Base-by-base conservation (phyloP, 2,797 vertebrate genomes). In the Argya squamiceps region DNA sequence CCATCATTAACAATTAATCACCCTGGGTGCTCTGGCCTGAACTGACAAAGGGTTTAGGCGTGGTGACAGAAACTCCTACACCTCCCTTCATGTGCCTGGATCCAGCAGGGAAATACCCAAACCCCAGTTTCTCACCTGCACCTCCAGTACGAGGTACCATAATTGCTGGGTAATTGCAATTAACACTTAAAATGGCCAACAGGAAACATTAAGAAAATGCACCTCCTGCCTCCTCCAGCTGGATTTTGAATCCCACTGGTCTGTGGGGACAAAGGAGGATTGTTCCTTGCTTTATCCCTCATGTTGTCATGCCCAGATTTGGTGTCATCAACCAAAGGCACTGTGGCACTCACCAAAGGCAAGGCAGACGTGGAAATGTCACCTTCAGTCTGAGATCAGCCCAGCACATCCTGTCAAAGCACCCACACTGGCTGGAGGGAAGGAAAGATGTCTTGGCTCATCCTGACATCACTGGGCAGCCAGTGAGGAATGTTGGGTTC, bases 61-160 rank as follows among this genome's bases (percentile, higher is more conserved):
- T 73, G 74, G 89, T 80, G 56, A 59, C 82, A 94, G 75, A 70
- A 95, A 26, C 60, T 95, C 71, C 89, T 27, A 36, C 46, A 77
- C 30, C 23, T 67, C 52, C 36, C 34, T 84, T 69, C 8, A 8
- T 53, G 34, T 88, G 62, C 37, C 53, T 49, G 63, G 50, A 56
- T 92, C 34, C 55, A 71, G 37, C 47, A 60, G 15, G 44, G 44
- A 69, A 90, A 75, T 75, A 41, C 20, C n/a, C 21, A 73, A 55
- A 44, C 13, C 29, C 46, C 67, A 77, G 37, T 37, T 84, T 32
- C 43, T 60, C 46, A 81, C 12, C 44, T 65, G 37, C 46, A 64
- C 29, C 17, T 89, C 67, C 87, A 76, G 17, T 9, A 67, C 8
- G 43, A 93, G 47, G 20, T 39, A 39, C 41, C 36, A n/a, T 60